These are phyloP conservation scores for Candidula unifasciata DNA, from an alignment of 2,888 invertebrate genomes.

Conservation along the genomic window DNA sequence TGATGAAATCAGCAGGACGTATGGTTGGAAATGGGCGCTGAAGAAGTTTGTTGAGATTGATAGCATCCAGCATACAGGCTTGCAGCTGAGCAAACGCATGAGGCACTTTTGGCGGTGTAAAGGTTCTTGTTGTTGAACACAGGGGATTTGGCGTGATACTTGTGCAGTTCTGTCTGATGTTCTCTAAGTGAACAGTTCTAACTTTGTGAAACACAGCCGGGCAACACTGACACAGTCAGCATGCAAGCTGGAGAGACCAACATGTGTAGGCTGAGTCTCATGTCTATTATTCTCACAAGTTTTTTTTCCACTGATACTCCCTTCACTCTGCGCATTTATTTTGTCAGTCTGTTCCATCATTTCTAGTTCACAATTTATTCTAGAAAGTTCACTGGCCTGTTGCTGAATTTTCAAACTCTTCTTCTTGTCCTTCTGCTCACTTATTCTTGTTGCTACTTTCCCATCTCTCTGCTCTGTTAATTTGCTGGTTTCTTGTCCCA, in stretches of 20 bases:
- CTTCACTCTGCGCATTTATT: no score
- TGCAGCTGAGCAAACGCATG: conserved; percentile 77
- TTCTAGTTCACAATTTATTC: background rate
- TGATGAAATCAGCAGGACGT: conserved; percentile 62
- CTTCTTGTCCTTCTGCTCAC: background rate
- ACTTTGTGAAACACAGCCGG: conserved; percentile 13
- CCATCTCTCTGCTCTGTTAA: background rate
- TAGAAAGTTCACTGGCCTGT: background rate
- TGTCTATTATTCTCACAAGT: background rate
- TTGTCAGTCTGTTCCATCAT: background rate
- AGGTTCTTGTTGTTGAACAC: conserved; percentile 57
- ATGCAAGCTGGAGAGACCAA: background rate
- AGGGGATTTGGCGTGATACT: conserved; percentile 57
- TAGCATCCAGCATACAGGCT: conserved; percentile 66
- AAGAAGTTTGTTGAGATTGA: conserved; percentile 73
- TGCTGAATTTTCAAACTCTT: background rate
- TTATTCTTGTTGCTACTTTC: background rate
- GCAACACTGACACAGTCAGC: conserved; percentile 11
- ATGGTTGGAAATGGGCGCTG: conserved; percentile 60
- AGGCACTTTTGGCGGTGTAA: conserved; percentile 59
- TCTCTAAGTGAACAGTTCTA: background rate
- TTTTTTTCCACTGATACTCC: background rate
- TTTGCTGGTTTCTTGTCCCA: background rate
- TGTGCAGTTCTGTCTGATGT: conserved; percentile 55
- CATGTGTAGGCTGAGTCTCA: background rate